Evolutionary conservation across 1,140 invertebrate genomes (phyloP).

Genomic region (Drosophila nikananu): DNA sequence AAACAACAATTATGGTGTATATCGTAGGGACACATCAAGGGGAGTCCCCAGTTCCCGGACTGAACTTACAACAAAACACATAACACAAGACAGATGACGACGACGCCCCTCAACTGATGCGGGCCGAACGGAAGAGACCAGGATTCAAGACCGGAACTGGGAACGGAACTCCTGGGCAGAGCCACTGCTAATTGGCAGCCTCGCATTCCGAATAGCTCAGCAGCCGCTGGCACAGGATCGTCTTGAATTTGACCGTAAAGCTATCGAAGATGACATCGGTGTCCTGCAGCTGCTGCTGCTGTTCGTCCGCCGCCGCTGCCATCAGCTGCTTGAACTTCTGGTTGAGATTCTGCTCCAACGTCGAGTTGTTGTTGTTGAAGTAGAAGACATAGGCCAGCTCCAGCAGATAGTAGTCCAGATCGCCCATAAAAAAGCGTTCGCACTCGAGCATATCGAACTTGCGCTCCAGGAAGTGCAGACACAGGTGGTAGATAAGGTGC

Average conservation of each 20-base stretch:
- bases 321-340: conserved; percentile 82
- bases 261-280: conserved; percentile 83
- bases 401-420: conserved; percentile 83
- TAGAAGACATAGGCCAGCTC: conserved; percentile 83
- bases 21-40: conserved; percentile 24
- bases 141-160: conserved; percentile 37
- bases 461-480: conserved; percentile 76
- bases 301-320: conserved; percentile 57
- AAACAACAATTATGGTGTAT: conserved; percentile 75
- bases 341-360: conserved; percentile 81
- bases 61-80: conserved; percentile 54
- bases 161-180: conserved; percentile 23
- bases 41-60: conserved; percentile 35
- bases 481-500: conserved; percentile 83
- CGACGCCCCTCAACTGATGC: conserved; percentile 49
- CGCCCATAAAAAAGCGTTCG: conserved; percentile 79
- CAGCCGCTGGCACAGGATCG: conserved; percentile 82
- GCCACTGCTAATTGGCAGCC: conserved; percentile 61
- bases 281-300: conserved; percentile 59
- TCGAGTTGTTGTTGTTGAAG: conserved; percentile 84
- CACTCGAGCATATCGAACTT: conserved; percentile 78
- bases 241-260: conserved; percentile 83
- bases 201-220: conserved; percentile 77
- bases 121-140: conserved; percentile 37
- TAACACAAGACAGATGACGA: conserved; percentile 38